Evolutionary conservation across 2,888 invertebrate species (phyloP), one percentile per base, ranked within the genome.

Genomic region (Anodontia alba): DNA sequence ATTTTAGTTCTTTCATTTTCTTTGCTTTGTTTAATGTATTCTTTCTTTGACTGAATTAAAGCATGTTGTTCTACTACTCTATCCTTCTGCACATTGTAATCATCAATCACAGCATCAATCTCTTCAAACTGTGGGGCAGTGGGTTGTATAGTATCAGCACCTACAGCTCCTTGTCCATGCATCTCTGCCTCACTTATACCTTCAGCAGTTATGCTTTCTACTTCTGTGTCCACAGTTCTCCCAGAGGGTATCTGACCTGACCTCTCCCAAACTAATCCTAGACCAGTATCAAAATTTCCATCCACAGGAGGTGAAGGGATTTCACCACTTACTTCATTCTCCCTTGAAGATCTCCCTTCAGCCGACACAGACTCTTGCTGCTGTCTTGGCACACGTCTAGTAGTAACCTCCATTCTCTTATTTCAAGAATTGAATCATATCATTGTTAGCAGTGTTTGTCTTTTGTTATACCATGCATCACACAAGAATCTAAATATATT

Each of bases 1-100:
- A 62, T 62, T 33, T 17, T 62, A 29, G 62, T 33, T 20, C 62
- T 62, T 20, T 62, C 62, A 33, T 33, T 62, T 62, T 62, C 62
- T 62, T 62, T 62, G 8, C 20, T 62, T 62, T 62, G 33, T 33
- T 33, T 62, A 1, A 33, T 1, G 17, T 29, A 33, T 10, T 62
- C 62, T 62, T 33, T 62, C 33, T 17, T 31, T 5, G 62, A 62
- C 20, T 62, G 10, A 17, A 62, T 62, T 8, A 62, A 10, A 33
- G 20, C 62, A 62, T 62, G 33, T 17, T 62, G 62, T 20, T 62
- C 62, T 8, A 62, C 33, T 5, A 62, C 33, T 62, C 33, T 62
- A 33, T 62, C n/a, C 20, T 62, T 62, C 33, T 62, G 10, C 7
- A 29, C 29, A 5, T 62, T 62, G 33, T 62, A 62, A 33, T 62